Conservation (phyloP, 2,888 invertebrate species). For the Hyposoter didymator region DNA sequence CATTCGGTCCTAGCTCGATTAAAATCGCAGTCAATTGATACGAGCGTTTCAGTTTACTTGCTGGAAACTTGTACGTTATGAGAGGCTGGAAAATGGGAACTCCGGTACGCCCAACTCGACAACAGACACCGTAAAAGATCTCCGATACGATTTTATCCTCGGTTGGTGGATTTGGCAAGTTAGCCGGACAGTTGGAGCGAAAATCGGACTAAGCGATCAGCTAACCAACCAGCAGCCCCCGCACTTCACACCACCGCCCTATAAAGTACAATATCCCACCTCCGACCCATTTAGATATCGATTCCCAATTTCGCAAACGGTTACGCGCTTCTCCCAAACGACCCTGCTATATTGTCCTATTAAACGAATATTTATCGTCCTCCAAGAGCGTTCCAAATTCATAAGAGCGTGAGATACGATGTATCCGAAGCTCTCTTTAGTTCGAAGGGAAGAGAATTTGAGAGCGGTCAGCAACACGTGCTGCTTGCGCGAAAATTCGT, state of each 20-base stretch:
- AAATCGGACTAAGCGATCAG: slow-evolving; percentile 39
- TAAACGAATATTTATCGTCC: slow-evolving; percentile 77
- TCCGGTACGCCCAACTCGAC: background rate
- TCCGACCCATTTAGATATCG: slow-evolving; percentile 75
- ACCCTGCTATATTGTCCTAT: slow-evolving; percentile 75
- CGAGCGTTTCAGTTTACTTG: background rate
- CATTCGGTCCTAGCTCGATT: background rate
- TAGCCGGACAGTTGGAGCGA: slow-evolving; percentile 26
- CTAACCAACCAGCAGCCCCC: slow-evolving; percentile 1
- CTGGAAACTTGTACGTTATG: background rate
- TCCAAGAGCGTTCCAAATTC: slow-evolving; percentile 31
- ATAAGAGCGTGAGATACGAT: slow-evolving; percentile 8
- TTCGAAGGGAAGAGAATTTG: background rate
- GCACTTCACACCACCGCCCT: slow-evolving; percentile 15
- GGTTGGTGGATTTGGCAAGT: slow-evolving; percentile 4
- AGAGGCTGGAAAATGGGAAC: background rate
- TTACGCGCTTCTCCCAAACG: slow-evolving; percentile 71
- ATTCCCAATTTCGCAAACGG: slow-evolving; percentile 77
- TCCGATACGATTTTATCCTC: slow-evolving; percentile 19
- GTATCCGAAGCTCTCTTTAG: background rate
- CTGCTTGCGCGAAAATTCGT: background rate
- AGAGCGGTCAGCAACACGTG: background rate
- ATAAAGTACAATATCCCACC: slow-evolving; percentile 71
- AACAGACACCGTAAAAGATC: slow-evolving; percentile 10
- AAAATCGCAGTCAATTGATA: background rate